Percentiles rank a stretch among this genome's conserved stretches.
phyloP scores from a whole-genome alignment of 2,113 vertebrate genomes.

The Macrotus californicus region DNA sequence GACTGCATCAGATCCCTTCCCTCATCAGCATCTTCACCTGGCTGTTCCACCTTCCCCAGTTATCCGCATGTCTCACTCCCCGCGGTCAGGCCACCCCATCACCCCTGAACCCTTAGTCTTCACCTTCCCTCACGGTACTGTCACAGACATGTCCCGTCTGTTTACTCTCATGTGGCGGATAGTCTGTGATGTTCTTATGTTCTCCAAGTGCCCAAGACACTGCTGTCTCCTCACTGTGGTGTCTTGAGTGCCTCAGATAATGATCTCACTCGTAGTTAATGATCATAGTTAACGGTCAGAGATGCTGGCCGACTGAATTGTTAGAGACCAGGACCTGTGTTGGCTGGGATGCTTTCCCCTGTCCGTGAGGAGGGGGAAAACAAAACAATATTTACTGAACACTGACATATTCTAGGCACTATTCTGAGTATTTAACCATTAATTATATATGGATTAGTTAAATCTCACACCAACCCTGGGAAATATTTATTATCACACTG shows the following conservation, averaged over 20 bases:
- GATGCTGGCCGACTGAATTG: accelerated
- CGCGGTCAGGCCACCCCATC: too few species aligned
- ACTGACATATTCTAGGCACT: not conserved
- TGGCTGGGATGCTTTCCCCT: not conserved
- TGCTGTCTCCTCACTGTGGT: not conserved
- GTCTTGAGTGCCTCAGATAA: too few species aligned
- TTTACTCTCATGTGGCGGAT: not conserved
- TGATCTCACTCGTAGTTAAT: not conserved
- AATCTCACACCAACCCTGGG: not conserved
- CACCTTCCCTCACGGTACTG: not conserved
- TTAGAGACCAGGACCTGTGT: not conserved
- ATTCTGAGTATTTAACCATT: not conserved
- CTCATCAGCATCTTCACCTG: not conserved
- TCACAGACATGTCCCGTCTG: not conserved
- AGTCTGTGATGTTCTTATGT: not conserved
- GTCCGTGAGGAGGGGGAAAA: not conserved
- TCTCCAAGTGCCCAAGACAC: not conserved
- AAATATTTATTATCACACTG: not conserved
- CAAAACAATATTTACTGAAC: not conserved
- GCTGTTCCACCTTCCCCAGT: not conserved
- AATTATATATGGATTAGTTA: not conserved
- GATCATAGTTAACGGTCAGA: not conserved
- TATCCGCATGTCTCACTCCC: accelerated
- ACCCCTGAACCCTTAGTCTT: not conserved
- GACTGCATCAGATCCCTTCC: accelerated